phyloP scores from a whole-genome alignment of 2,888 invertebrate species.

The Mythimna vitellina region DNA sequence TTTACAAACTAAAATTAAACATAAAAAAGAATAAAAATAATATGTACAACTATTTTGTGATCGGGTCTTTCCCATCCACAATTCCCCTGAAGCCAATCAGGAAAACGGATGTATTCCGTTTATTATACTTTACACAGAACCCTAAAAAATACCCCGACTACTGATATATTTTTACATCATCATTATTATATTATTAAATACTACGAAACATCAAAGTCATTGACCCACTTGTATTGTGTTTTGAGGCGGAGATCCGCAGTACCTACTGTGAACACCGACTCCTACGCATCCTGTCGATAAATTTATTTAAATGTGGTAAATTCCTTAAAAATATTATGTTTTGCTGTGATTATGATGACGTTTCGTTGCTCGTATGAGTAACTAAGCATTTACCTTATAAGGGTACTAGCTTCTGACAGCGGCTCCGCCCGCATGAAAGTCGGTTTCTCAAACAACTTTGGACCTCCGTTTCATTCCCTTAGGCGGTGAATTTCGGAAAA shows the following conservation, averaged over 20 bases:
- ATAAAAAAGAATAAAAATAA: too few relatives aligned
- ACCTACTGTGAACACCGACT: conserved; percentile 41
- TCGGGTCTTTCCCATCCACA: background rate
- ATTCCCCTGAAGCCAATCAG: background rate
- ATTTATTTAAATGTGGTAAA: conserved; percentile 22
- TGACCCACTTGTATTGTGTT: conserved; percentile 60
- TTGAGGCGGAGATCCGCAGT: conserved; percentile 59
- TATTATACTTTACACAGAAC: background rate
- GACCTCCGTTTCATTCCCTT: too few relatives aligned
- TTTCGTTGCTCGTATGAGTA: conserved; percentile 5
- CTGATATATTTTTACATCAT: conserved; percentile 3
- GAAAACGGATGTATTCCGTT: background rate
- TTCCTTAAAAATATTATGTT: conserved; percentile 19
- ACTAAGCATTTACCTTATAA: background rate
- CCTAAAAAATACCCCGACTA: conserved; percentile 4
- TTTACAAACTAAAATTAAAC: too few relatives aligned
- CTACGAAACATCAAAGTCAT: conserved; percentile 53
- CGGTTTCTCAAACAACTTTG: too few relatives aligned
- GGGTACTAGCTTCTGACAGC: too few relatives aligned
- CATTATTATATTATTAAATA: conserved; percentile 25
- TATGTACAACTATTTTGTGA: too few relatives aligned
- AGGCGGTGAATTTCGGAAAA: too few relatives aligned
- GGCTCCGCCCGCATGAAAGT: too few relatives aligned
- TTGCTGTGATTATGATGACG: conserved; percentile 16
- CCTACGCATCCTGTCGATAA: conserved; percentile 66